A percentile compares a stretch with the other conserved stretches of the same genome.
Conservation (phyloP, 2,113 vertebrate genomes). For the Castor canadensis region DNA sequence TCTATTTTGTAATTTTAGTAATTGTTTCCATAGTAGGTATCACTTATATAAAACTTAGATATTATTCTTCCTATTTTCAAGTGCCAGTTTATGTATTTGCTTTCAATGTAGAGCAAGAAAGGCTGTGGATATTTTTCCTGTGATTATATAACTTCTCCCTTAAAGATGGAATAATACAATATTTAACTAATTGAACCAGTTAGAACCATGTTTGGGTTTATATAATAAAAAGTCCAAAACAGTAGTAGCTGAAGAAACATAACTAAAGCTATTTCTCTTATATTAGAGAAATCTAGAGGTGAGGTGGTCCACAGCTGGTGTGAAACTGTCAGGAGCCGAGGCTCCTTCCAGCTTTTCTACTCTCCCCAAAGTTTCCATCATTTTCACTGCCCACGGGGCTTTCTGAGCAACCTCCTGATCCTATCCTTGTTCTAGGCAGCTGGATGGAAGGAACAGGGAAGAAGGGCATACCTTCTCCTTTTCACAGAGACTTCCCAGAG, state of each 20-base stretch:
- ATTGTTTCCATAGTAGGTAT: neutral
- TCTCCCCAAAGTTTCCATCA: neutral
- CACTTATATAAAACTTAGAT: slow-evolving; percentile 8
- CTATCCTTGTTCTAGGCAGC: neutral
- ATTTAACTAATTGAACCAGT: neutral
- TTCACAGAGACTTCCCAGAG: neutral
- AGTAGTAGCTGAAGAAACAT: neutral
- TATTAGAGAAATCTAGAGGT: neutral
- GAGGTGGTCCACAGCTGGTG: neutral
- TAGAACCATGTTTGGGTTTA: neutral
- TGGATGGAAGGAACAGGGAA: neutral
- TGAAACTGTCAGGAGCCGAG: neutral
- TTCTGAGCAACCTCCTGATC: neutral
- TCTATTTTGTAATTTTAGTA: slow-evolving; percentile 1
- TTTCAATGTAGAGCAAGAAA: neutral
- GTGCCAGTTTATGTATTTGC: neutral
- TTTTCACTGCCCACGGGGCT: neutral
- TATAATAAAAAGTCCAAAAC: neutral
- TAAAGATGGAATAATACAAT: neutral
- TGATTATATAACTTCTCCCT: neutral
- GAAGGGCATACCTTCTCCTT: neutral
- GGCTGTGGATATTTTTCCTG: neutral
- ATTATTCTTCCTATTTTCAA: neutral
- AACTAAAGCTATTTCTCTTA: neutral
- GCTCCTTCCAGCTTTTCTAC: neutral